These are phyloP conservation scores for Calidris pugnax DNA, from an alignment of 2,113 vertebrate genomes.

Conservation along the genomic window DNA sequence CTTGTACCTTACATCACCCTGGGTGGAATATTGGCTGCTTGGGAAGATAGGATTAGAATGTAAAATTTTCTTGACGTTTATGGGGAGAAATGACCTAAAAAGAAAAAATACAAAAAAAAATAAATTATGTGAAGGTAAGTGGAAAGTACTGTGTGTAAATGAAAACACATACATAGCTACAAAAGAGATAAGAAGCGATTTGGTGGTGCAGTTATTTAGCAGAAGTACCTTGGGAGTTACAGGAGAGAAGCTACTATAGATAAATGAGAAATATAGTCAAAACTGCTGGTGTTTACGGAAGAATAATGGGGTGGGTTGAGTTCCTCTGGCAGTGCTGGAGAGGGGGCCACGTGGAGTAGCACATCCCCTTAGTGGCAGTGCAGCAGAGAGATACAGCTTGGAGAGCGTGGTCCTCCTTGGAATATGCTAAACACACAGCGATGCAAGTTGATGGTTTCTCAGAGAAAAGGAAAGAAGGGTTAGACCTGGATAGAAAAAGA, in stretches of 20 bases:
- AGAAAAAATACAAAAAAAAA: background rate
- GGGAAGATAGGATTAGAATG: background rate
- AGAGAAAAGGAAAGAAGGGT: background rate
- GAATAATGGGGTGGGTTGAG: background rate
- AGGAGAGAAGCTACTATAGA: background rate
- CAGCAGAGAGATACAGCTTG: background rate
- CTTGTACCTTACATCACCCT: background rate
- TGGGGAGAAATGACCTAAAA: background rate
- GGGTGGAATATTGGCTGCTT: background rate
- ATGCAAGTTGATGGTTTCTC: background rate
- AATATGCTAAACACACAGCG: background rate
- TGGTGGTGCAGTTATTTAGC: background rate
- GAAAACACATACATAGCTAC: rapidly evolving
- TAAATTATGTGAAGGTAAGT: background rate
- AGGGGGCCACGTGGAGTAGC: too few relatives aligned
- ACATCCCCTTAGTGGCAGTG: background rate
- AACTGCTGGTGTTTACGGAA: background rate
- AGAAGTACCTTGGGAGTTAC: background rate
- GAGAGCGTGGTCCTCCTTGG: background rate
- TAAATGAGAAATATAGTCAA: background rate
- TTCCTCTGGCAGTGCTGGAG: background rate
- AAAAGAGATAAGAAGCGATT: background rate
- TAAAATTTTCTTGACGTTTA: background rate
- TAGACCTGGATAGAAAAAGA: background rate
- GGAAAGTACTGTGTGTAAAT: background rate